Evolutionary conservation across 2,888 invertebrate genomes (phyloP).

Genomic region (Platycnemis pennipes): DNA sequence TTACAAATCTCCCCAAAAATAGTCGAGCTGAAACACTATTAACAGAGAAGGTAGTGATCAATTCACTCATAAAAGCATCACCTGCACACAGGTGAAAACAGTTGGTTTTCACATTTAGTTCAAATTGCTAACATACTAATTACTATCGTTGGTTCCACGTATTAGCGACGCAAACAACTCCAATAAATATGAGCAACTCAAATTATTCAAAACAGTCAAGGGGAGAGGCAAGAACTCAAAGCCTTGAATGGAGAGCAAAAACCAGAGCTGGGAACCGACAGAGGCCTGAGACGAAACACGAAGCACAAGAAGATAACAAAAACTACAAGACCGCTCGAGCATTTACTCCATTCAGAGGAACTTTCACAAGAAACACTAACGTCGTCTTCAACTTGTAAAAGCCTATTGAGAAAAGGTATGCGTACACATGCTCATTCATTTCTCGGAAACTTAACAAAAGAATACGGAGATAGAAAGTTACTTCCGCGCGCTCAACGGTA

Average conservation of each 20-base stretch:
- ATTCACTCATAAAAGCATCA: not conserved
- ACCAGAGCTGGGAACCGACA: not conserved
- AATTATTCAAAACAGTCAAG: not conserved
- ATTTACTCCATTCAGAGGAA: not conserved
- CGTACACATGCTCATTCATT: not conserved
- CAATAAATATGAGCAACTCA: slow-evolving; percentile 20
- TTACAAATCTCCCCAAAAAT: not conserved
- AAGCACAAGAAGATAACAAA: not conserved
- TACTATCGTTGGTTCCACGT: not conserved
- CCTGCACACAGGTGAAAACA: not conserved
- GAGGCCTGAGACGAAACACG: slow-evolving; percentile 8
- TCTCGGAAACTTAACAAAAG: not conserved
- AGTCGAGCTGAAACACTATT: not conserved
- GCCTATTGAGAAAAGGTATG: not conserved
- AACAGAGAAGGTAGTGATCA: not conserved
- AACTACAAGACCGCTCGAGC: not conserved
- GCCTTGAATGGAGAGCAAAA: slow-evolving; percentile 25
- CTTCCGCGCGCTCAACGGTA: not conserved
- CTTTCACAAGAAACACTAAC: slow-evolving; percentile 14
- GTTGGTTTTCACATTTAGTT: not conserved
- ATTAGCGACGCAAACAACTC: not conserved
- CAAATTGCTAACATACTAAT: not conserved
- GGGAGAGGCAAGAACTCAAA: not conserved
- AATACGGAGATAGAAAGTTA: not conserved
- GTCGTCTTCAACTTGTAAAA: not conserved